These are phyloP conservation scores for Perccottus glenii DNA, from an alignment of 2,113 vertebrate species.

Conservation along the genomic window DNA sequence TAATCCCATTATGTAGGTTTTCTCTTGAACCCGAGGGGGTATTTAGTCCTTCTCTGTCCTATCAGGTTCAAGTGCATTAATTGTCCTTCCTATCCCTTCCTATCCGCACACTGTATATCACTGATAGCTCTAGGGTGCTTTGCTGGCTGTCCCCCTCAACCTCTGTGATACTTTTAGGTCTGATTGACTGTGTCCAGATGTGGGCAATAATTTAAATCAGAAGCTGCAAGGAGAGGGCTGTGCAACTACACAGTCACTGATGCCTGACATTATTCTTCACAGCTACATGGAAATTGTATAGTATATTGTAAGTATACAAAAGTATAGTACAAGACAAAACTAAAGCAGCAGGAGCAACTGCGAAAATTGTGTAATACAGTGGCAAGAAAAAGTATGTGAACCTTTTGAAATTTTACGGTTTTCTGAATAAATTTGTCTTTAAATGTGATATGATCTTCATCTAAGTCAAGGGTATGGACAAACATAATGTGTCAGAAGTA, in stretches of 20 bases:
- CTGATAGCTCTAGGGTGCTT: slow-evolving; percentile 2
- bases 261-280: background rate
- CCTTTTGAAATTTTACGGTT: too few species aligned
- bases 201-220: slow-evolving; percentile 59
- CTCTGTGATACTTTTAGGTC: slow-evolving; percentile 44
- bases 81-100: slow-evolving; percentile 9
- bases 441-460: too few species aligned
- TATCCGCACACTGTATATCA: slow-evolving; percentile 2
- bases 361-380: background rate
- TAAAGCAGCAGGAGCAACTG: background rate
- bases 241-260: slow-evolving; percentile 5
- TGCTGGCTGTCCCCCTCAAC: slow-evolving; percentile 21
- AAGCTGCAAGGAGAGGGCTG: slow-evolving; percentile 25
- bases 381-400: too few species aligned
- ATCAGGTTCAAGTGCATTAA: slow-evolving; percentile 24
- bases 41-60: background rate
- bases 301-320: too few species aligned
- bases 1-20: slow-evolving; percentile 5
- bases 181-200: slow-evolving; percentile 50
- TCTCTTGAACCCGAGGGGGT: background rate
- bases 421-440: too few species aligned
- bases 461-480: too few species aligned
- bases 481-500: too few species aligned
- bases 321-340: background rate
- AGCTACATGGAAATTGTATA: background rate